These are phyloP conservation scores for Lanius ludovicianus DNA, from an alignment of 2,113 vertebrate genomes.

Conservation along the genomic window DNA sequence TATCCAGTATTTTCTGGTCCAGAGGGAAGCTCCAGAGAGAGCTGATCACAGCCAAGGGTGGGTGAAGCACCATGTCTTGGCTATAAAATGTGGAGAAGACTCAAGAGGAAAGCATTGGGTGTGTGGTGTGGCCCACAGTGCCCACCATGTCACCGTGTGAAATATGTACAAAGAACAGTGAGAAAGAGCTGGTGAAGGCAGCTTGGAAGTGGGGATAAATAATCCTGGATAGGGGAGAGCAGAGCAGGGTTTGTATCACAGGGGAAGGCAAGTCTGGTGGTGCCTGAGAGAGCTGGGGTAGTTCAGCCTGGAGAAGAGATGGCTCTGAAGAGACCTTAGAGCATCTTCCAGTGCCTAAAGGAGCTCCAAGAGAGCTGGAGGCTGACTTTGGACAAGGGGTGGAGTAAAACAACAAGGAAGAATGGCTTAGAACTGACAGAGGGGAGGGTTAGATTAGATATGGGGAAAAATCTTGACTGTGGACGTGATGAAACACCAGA, in stretches of 20 bases:
- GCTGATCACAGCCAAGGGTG: background rate
- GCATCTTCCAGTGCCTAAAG: background rate
- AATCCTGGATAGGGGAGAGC: no score
- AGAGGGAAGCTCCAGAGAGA: background rate
- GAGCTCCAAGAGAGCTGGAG: background rate
- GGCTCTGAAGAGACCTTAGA: background rate
- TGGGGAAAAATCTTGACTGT: background rate
- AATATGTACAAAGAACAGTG: accelerated
- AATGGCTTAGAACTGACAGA: background rate
- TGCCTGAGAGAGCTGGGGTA: background rate
- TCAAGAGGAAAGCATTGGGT: accelerated
- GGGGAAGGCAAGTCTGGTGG: background rate
- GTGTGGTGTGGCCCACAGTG: accelerated
- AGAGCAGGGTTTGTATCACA: background rate
- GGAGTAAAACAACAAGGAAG: background rate
- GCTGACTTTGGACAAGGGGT: no score
- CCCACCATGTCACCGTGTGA: accelerated
- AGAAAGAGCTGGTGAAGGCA: background rate
- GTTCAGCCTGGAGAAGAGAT: background rate
- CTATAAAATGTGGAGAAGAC: accelerated
- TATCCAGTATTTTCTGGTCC: background rate
- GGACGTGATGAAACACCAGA: background rate
- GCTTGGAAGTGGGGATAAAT: background rate
- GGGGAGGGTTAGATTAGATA: background rate
- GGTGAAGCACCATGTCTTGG: accelerated